Conservation (phyloP, 2,797 vertebrate species). For the Caiman crocodilus region DNA sequence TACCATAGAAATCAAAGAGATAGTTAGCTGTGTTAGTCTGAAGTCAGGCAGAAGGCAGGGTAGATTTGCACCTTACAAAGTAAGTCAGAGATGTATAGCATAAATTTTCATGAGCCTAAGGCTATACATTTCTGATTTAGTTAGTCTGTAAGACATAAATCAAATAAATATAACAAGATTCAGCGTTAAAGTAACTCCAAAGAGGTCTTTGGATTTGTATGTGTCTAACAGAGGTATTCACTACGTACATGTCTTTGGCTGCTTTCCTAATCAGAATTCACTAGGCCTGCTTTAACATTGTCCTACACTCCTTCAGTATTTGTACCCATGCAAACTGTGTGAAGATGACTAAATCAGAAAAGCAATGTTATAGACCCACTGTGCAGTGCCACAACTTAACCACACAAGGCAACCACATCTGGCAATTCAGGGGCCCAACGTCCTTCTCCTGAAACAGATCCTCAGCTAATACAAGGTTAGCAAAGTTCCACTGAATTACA, state of each 20-base stretch:
- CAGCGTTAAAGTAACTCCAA: background rate
- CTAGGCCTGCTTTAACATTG: background rate
- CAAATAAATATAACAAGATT: too few relatives aligned
- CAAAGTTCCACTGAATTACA: background rate
- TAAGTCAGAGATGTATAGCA: too few relatives aligned
- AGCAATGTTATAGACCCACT: background rate
- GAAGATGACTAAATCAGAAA: background rate
- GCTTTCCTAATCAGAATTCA: background rate
- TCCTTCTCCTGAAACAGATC: background rate
- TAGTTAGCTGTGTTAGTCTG: too few relatives aligned
- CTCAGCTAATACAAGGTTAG: background rate
- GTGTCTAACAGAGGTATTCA: background rate
- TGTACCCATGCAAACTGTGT: background rate
- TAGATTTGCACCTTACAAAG: too few relatives aligned
- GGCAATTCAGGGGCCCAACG: background rate
- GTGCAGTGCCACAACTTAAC: background rate
- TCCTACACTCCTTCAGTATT: background rate
- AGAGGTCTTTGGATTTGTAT: constrained; percentile 19
- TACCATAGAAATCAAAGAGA: too few relatives aligned
- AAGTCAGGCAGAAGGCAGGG: too few relatives aligned
- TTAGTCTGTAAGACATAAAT: too few relatives aligned
- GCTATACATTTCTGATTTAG: too few relatives aligned
- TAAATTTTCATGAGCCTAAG: too few relatives aligned
- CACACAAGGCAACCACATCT: background rate
- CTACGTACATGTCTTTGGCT: background rate